These are phyloP conservation scores for Stegostoma tigrinum DNA, from an alignment of 2,113 vertebrate species.

Conservation along the genomic window DNA sequence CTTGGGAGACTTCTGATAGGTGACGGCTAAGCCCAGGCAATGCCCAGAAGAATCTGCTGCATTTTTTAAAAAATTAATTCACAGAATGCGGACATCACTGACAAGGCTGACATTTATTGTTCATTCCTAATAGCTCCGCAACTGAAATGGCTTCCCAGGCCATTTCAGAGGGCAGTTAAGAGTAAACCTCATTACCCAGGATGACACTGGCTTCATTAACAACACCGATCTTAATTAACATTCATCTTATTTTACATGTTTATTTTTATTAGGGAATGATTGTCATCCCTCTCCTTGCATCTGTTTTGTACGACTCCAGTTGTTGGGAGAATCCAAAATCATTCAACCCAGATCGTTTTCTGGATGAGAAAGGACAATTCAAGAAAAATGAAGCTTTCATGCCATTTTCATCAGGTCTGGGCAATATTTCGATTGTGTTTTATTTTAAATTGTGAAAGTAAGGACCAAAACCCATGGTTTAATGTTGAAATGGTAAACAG, in stretches of 20 bases:
- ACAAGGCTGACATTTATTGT: too few relatives aligned
- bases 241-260: neutral
- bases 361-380: slow-evolving; percentile 52
- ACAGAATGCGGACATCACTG: too few relatives aligned
- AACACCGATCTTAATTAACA: neutral
- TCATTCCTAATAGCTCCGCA: too few relatives aligned
- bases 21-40: too few relatives aligned
- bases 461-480: neutral
- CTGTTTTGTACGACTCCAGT: slow-evolving; percentile 42
- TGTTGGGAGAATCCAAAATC: slow-evolving; percentile 40
- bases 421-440: too few relatives aligned
- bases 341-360: slow-evolving; percentile 48
- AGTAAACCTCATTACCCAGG: too few relatives aligned
- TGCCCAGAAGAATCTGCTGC: too few relatives aligned
- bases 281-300: slow-evolving; percentile 38
- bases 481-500: neutral
- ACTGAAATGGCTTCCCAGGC: too few relatives aligned
- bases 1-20: too few relatives aligned
- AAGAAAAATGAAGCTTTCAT: slow-evolving; percentile 52
- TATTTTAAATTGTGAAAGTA: neutral
- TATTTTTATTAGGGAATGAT: neutral
- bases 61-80: too few relatives aligned
- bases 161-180: too few relatives aligned
- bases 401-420: slow-evolving; percentile 55
- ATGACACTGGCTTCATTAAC: neutral